Percentiles rank a stretch among this genome's conserved stretches.
These are phyloP conservation scores for Dicentrarchus labrax DNA, from an alignment of 2,113 vertebrate species.

Conservation along the genomic window DNA sequence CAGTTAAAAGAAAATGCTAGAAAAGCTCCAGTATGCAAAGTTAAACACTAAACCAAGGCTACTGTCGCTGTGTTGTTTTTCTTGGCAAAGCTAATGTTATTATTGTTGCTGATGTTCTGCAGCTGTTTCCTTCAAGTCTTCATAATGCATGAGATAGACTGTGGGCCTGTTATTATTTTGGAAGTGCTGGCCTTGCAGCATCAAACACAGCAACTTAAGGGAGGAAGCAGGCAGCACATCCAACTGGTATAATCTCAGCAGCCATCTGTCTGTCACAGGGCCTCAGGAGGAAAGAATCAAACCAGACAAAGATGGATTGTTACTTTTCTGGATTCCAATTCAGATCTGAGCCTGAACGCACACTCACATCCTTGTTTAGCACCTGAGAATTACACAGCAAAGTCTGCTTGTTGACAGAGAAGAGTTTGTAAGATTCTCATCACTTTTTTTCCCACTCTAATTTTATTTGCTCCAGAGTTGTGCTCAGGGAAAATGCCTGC, in stretches of 20 bases:
- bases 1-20: slow-evolving; percentile 9
- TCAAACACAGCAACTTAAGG: slow-evolving; percentile 71
- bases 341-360: slow-evolving; percentile 23
- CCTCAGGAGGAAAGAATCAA: slow-evolving; percentile 63
- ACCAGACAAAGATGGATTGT: slow-evolving; percentile 70
- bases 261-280: slow-evolving; percentile 77
- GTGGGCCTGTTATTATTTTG: slow-evolving; percentile 68
- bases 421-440: slow-evolving; percentile 44
- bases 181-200: slow-evolving; percentile 75
- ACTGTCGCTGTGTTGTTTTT: slow-evolving; percentile 42
- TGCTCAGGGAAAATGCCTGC: slow-evolving; percentile 9
- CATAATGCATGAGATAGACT: slow-evolving; percentile 66
- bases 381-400: slow-evolving; percentile 53
- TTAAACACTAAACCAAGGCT: slow-evolving; percentile 55
- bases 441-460: slow-evolving; percentile 1
- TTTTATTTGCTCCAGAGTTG: slow-evolving; percentile 37
- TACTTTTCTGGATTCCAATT: slow-evolving; percentile 64
- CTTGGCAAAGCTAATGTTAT: slow-evolving; percentile 56
- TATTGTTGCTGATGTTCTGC: slow-evolving; percentile 64
- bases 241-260: slow-evolving; percentile 69
- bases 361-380: slow-evolving; percentile 33
- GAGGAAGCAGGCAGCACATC: slow-evolving; percentile 64
- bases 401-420: slow-evolving; percentile 41
- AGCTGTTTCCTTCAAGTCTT: slow-evolving; percentile 63
- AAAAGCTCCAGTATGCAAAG: slow-evolving; percentile 38